Evolutionary conservation across 2,797 vertebrate genomes (phyloP), one percentile per base, ranked within the genome.

Genomic region (Siniperca obscura): DNA sequence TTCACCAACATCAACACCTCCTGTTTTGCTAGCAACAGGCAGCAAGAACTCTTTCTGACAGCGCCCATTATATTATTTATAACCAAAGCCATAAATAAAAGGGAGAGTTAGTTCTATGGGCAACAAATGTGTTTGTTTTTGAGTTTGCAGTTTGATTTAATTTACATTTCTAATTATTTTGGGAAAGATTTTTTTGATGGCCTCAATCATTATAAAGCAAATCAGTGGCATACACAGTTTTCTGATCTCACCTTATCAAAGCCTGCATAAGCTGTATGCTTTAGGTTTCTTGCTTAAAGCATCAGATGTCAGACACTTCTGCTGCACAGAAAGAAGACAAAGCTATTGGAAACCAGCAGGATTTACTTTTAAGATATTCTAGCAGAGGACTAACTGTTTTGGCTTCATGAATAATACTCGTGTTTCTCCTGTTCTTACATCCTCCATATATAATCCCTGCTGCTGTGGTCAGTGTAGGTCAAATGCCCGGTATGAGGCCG

Each of bases 391-490:
- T 30, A 25, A 60, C 70, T 61, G 9, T 48, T 74, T 65, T 57
- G 44, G 42, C 48, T 59, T 71, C 7, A 68, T 67, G 21, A 42
- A 42, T 62, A 53, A 76, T 52, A 8, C 59, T 22, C 12, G 4
- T 7, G 11, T 59, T 27, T 73, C 40, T 83, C 40, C 73, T 67
- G 22, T 62, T 50, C 60, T 25, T 36, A 25, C 30, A 48, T 64
- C 67, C 5, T 74, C 68, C 46, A 8, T 27, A 19, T 36, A 10
- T 75, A 8, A 74, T 3, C 53, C n/a, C 27, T 57, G 12, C 46
- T 74, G 76, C 68, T 76, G 53, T 78, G 75, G 66, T 90, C 74
- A 68, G 57, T 84, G 72, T 74, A 27, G 67, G 42, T 73, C 44
- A 68, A n/a, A 36, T 13, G 7, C 1, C 19, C 25, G 22, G 42